Percentiles rank a stretch among this genome's conserved stretches.
phyloP scores from a whole-genome alignment of 2,113 vertebrate species.

The Edolisoma coerulescens region DNA sequence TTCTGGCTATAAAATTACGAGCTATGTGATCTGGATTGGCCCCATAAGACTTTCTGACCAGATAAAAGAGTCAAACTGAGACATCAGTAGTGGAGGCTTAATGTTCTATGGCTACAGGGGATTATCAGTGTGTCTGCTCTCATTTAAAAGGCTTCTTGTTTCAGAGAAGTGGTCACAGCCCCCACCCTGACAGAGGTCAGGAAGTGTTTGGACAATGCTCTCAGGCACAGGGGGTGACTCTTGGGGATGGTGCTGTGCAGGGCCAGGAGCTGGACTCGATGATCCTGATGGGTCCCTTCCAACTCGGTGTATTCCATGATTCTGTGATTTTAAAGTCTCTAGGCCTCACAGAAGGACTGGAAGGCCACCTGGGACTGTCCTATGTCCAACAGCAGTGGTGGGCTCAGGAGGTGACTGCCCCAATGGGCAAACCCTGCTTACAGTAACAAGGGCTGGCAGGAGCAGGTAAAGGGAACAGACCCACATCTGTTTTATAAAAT shows the following conservation, averaged over 20 bases:
- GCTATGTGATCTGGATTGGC: neutral
- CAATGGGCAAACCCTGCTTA: rapidly evolving
- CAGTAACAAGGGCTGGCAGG: neutral
- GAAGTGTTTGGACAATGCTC: neutral
- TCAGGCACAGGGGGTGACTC: neutral
- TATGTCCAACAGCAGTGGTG: rapidly evolving
- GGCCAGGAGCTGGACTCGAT: neutral
- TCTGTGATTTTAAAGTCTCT: neutral
- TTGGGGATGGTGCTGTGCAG: neutral
- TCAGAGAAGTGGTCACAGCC: neutral
- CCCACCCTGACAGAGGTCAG: neutral
- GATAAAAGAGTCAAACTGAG: neutral
- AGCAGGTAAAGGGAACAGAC: neutral
- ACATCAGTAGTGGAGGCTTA: neutral
- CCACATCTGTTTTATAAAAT: neutral
- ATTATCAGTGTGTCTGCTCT: neutral
- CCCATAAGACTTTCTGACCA: neutral
- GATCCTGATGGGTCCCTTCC: neutral
- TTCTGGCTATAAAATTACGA: neutral
- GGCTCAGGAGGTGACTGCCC: neutral
- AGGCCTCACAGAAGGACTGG: neutral
- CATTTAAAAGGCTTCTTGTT: neutral
- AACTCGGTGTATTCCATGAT: neutral
- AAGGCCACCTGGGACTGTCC: neutral
- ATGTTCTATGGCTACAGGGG: neutral